Evolutionary conservation across 2,888 invertebrate genomes (phyloP), one percentile per base, ranked within the genome.

Genomic region (Acleris emargana): DNA sequence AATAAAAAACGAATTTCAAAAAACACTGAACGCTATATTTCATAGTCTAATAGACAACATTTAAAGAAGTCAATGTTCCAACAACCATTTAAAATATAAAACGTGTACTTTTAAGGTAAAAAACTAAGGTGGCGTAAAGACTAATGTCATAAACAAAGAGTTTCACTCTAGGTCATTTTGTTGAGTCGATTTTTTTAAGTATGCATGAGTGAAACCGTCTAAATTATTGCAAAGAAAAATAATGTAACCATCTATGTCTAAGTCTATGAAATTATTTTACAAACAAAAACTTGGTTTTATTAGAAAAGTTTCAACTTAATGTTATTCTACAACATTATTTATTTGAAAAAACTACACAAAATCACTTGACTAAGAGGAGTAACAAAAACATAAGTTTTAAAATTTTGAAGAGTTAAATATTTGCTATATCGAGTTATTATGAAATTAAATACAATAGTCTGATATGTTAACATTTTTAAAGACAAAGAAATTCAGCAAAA

Each of bases 1-100:
- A 79, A 83, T 80, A 80, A 89, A 88, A 85, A 64, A 67, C 63
- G 61, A 69, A 61, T 67, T 76, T 80, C 73, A 87, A 90, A 42
- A 91, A 91, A 90, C 91, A 91, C 87, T 82, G 89, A 91, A 85
- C 84, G 80, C 89, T 91, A 88, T 91, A 90, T 89, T 91, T 77
- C 79, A 81, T 84, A 88, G 74, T 81, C 90, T 91, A 90, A 84
- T 59, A 88, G 89, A 91, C 91, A 91, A 91, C 91, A 91, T 89
- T 85, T 78, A 89, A 85, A 86, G 80, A 82, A 76, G 78, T 79
- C 80, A 87, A 82, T 77, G 72, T 64, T 63, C 51, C 59, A 67
- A 72, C 64, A 73, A 70, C 71, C 67, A 69, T 72, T 70, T 73
- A 77, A 32, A 64, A 68, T 66, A 69, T 64, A 71, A 69, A 75